Evolutionary conservation across 2,113 vertebrate species (phyloP), one percentile per base, ranked within the genome.

Genomic region (Acrocephalus arundinaceus): DNA sequence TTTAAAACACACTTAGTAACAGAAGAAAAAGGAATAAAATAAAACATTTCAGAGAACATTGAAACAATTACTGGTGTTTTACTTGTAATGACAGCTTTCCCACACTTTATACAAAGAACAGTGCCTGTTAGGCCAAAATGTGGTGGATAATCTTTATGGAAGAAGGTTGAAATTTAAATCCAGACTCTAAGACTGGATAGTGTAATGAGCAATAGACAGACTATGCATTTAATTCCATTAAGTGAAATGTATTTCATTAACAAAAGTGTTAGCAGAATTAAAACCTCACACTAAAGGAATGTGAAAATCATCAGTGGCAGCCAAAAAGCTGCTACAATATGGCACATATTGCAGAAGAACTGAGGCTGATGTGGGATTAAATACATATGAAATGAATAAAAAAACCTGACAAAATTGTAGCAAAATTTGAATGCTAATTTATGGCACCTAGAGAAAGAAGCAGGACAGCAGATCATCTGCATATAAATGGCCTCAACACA

Each of bases 381-480:
- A 96, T 96, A 91, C 84, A 90, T 90, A 96, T 35, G 66, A 97
- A 96, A 93, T 80, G 48, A 90, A 77, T 81, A 65, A 71, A 61
- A 85, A 65, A 79, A 3, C 5, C 74, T 81, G 93, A 95, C 48
- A 90, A 96, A 97, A 95, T 41, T 85, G 90, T 95, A 92, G 87
- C 84, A 92, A 96, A 97, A 96, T 94, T 87, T 94, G 95, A 96
- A 94, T 96, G 84, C 62, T 96, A 97, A 97, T 97, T 97, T 94
- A 95, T 96, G 72, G 84, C 95, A 95, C 81, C 84, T 93, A 80
- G 85, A 96, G 84, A 97, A 97, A 96, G 93, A 95, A 94, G 43
- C 78, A 92, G 95, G 95, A 88, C 90, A 93, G 92, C 81, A 93
- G 76, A 94, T 96, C 88, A 97, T 97, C 95, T 97, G 94, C 97